Evolutionary conservation across 2,888 invertebrate genomes (phyloP).

Genomic region (Drosophila kambysellisi): DNA sequence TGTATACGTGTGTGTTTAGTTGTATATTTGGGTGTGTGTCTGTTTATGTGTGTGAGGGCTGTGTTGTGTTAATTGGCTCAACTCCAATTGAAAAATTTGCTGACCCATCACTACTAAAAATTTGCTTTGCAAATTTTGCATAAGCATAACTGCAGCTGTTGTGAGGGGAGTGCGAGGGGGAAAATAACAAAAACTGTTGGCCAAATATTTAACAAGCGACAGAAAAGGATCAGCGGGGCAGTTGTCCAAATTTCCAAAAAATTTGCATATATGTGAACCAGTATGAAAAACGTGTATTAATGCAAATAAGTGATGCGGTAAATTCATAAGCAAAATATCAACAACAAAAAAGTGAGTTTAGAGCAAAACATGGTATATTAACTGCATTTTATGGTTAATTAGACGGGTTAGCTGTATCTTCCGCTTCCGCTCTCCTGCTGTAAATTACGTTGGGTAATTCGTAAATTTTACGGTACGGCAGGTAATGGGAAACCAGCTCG

Average conservation of each 20-base stretch:
- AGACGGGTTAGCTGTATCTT: conserved; percentile 44
- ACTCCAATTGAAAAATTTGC: conserved; percentile 52
- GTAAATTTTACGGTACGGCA: conserved; percentile 58
- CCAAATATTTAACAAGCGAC: neutral
- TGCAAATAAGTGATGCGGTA: conserved; percentile 56
- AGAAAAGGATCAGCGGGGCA: neutral
- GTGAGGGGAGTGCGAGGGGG: neutral
- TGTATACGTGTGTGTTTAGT: neutral
- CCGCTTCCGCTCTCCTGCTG: conserved; percentile 33
- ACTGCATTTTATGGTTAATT: conserved; percentile 69
- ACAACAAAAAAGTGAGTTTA: conserved; percentile 9
- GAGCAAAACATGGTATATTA: conserved; percentile 45
- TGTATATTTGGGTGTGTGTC: neutral
- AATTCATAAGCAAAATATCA: conserved; percentile 46
- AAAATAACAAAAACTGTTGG: neutral
- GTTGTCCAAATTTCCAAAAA: conserved; percentile 34
- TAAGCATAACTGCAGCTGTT: neutral
- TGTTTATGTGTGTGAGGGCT: conserved; percentile 7
- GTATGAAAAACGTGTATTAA: conserved; percentile 46
- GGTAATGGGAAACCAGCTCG: conserved; percentile 24
- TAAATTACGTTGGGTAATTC: conserved; percentile 47
- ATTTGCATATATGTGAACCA: conserved; percentile 36
- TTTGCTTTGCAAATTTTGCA: conserved; percentile 64
- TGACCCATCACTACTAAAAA: conserved; percentile 51
- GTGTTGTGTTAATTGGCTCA: conserved; percentile 51